These are phyloP conservation scores for Apis florea DNA, from an alignment of 1,140 invertebrate species.

Conservation along the genomic window DNA sequence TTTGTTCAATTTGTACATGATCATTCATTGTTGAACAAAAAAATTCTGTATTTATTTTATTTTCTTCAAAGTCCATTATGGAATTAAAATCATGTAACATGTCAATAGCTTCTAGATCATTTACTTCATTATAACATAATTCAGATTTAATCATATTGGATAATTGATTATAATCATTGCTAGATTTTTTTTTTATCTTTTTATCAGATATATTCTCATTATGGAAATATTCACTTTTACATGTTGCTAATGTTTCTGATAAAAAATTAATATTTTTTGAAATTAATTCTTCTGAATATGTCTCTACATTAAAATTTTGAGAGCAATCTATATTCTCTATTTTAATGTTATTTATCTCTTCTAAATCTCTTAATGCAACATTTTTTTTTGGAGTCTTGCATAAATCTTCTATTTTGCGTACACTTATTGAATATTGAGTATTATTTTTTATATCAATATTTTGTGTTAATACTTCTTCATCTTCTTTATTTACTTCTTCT, in stretches of 20 bases:
- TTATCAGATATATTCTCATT: background rate
- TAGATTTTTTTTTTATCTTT: conserved; percentile 8
- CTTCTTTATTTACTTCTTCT: background rate
- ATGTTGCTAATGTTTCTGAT: background rate
- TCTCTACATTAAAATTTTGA: background rate
- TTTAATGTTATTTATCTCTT: background rate
- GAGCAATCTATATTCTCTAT: background rate
- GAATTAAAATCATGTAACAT: conserved; percentile 59
- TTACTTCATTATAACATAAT: conserved; percentile 15
- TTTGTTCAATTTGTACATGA: background rate
- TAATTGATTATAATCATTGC: background rate
- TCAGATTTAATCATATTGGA: conserved; percentile 23
- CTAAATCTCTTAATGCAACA: background rate
- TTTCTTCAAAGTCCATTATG: conserved; percentile 32
- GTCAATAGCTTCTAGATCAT: conserved; percentile 52
- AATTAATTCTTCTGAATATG: background rate
- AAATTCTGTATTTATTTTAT: conserved; percentile 37
- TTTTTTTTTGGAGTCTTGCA: background rate
- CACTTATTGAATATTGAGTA: background rate
- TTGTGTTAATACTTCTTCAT: background rate
- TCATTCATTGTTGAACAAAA: conserved; percentile 22
- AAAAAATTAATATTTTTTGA: background rate
- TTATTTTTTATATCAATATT: background rate
- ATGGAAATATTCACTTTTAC: background rate
- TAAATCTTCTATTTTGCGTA: conserved; percentile 2